Base-by-base conservation (phyloP, 2,113 vertebrate species). In the Echinops telfairi region DNA sequence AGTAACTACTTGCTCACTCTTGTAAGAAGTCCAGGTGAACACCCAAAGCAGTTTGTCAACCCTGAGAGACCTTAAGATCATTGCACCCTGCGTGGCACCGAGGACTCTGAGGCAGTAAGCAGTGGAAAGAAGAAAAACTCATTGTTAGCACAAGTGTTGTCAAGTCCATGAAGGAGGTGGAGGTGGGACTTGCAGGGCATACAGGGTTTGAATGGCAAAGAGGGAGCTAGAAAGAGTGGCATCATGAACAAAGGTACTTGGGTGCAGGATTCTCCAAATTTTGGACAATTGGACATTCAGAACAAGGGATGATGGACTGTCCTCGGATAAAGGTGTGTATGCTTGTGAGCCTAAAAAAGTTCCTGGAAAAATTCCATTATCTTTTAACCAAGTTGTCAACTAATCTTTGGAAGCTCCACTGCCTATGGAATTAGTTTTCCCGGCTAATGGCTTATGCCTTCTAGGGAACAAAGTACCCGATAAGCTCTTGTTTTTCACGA, bases 381-480 rank as follows among this genome's bases (percentile, higher is more conserved):
- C 60, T 62, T 62, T 62, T 62, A 62, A 62, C 22, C 60, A 19
- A 22, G 16, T 62, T 62, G 16, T 62, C 60, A 10, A 62, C 12
- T 53, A 53, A 11, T 9, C 47, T 53, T 53, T 53, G 47, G 47
- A 53, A 53, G 47, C 9, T 1, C 47, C 12, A 14, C 47, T 14
- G 47, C 47, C 47, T 53, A 11, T 86, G 70, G 85, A 83, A 80
- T 87, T 71, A 53, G 33, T 83, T 93, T 88, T 19, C 11, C 31
- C 29, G 82, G 27, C 22, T 12, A 33, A 0, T 90, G 31, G 91
- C 15, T 22, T 57, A 27, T 23, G 23, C 75, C 16, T 22, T 80
- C 22, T 47, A 77, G 78, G 31, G 40, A 80, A 66, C 79, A 75
- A 93, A 77, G 3, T 62, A 83, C 29, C 10, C 19, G n/a, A 4